Conservation (phyloP, 2,797 vertebrate species). For the Halcyon badia region DNA sequence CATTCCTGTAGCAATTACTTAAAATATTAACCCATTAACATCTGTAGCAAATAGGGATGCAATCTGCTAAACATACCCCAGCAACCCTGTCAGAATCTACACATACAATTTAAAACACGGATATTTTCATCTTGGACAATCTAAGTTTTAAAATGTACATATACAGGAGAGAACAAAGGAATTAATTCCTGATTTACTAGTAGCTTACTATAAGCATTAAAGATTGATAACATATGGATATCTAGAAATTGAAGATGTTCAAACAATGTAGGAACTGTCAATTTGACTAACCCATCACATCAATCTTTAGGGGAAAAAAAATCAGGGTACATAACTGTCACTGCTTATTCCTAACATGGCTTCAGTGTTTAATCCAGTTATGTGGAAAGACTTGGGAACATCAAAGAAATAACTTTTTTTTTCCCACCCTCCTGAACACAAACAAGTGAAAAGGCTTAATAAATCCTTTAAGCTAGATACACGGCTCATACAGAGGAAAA, state of each 20-base stretch:
- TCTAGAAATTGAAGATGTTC: background rate
- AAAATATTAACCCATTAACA: background rate
- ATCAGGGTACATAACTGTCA: background rate
- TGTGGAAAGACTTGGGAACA: background rate
- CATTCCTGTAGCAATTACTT: background rate
- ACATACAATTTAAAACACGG: background rate
- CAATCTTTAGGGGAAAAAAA: background rate
- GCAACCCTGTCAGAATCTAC: background rate
- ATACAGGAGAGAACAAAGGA: background rate
- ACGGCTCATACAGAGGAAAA: background rate
- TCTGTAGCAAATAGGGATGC: background rate
- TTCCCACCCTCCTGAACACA: background rate
- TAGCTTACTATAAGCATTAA: background rate
- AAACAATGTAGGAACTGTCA: background rate
- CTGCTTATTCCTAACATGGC: background rate
- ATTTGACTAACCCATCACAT: background rate
- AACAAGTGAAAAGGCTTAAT: slow-evolving; percentile 16
- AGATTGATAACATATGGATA: background rate
- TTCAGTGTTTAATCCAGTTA: slow-evolving; percentile 39
- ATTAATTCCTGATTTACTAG: background rate
- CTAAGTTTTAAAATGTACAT: accelerated
- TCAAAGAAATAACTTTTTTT: background rate
- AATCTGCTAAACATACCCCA: background rate
- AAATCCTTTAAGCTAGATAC: background rate
- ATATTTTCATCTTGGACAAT: background rate